These are phyloP conservation scores for Dinomys branickii DNA, from an alignment of 2,113 vertebrate genomes.

Conservation along the genomic window DNA sequence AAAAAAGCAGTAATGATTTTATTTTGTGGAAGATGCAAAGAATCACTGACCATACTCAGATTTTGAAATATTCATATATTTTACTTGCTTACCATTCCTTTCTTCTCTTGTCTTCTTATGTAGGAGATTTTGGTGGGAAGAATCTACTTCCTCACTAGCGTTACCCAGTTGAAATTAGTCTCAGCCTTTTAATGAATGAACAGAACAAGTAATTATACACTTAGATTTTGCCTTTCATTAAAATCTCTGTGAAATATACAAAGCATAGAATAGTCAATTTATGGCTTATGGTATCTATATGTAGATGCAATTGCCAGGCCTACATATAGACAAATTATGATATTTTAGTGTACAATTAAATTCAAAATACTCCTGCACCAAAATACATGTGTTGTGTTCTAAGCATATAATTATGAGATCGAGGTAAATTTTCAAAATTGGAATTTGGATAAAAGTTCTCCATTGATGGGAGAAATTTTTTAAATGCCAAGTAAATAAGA, in stretches of 20 bases:
- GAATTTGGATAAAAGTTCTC: slow-evolving; percentile 54
- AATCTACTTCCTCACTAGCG: background rate
- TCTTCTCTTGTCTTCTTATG: background rate
- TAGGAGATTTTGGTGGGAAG: background rate
- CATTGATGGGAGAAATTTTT: slow-evolving; percentile 29
- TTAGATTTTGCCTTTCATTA: slow-evolving; percentile 50
- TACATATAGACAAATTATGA: slow-evolving; percentile 68
- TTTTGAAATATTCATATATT: background rate
- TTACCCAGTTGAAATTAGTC: background rate
- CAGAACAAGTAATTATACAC: slow-evolving; percentile 43
- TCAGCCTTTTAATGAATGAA: slow-evolving; percentile 13
- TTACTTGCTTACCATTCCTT: background rate
- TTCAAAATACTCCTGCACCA: slow-evolving; percentile 53
- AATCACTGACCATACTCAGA: background rate
- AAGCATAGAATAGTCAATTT: slow-evolving; percentile 60
- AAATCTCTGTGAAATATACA: slow-evolving; percentile 53
- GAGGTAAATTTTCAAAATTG: slow-evolving; percentile 55
- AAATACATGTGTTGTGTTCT: slow-evolving; percentile 54
- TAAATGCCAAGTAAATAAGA: background rate
- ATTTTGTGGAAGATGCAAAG: background rate
- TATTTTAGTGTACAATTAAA: slow-evolving; percentile 63
- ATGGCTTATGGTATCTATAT: slow-evolving; percentile 58
- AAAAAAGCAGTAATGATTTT: background rate
- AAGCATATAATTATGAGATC: slow-evolving; percentile 65
- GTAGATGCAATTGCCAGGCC: slow-evolving; percentile 50